Conservation (phyloP, 2,113 vertebrate species). For the Cichladusa arquata region DNA sequence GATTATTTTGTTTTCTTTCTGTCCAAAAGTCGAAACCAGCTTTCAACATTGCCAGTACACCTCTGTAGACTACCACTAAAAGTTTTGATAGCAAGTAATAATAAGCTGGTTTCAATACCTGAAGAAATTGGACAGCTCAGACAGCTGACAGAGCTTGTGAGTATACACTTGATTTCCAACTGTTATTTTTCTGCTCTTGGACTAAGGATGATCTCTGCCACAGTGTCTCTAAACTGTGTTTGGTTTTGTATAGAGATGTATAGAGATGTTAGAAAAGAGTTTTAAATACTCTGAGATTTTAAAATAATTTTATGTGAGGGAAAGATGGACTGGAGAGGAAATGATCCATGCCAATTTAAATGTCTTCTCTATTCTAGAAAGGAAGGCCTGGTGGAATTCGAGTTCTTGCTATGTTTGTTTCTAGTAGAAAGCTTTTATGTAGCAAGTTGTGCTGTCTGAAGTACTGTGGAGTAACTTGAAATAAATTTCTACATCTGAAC, state of each 20-base stretch:
- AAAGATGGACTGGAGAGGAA: neutral
- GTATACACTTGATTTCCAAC: conserved; percentile 52
- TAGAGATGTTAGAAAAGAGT: neutral
- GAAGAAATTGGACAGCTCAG: conserved; percentile 90
- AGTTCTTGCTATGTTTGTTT: neutral
- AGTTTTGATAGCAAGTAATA: conserved; percentile 95
- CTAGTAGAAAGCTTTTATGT: neutral
- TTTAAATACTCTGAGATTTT: neutral
- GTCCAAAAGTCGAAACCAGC: conserved; percentile 88
- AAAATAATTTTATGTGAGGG: neutral
- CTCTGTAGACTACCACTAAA: conserved; percentile 92
- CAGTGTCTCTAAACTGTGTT: neutral
- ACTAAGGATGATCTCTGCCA: neutral
- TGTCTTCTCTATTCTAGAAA: neutral
- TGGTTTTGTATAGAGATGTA: neutral
- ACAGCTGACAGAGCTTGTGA: conserved; percentile 92
- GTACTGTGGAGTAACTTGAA: neutral
- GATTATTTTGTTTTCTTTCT: conserved; percentile 19
- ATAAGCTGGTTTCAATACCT: conserved; percentile 92
- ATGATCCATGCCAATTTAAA: neutral
- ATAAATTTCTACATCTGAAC: neutral
- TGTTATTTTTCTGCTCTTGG: neutral
- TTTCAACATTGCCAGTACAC: conserved; percentile 86
- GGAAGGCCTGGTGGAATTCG: neutral
- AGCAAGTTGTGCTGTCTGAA: neutral